A percentile compares a stretch with the other conserved stretches of the same genome.
Conservation (phyloP, 2,888 invertebrate genomes). For the Eristalinus aeneus region DNA sequence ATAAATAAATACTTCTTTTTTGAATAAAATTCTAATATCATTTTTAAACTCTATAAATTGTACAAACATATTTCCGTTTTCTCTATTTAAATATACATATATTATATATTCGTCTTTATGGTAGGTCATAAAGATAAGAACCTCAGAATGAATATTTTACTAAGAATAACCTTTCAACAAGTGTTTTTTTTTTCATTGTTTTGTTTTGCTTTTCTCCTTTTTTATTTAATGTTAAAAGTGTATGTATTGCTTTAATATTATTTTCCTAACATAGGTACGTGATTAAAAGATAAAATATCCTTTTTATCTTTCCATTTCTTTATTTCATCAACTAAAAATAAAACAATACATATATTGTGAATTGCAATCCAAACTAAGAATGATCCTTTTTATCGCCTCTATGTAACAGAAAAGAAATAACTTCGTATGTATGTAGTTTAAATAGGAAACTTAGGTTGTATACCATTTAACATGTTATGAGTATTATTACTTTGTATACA, state of each 20-base stretch:
- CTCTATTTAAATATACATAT: slow-evolving; percentile 29
- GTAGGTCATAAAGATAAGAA: slow-evolving; percentile 55
- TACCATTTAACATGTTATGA: slow-evolving; percentile 68
- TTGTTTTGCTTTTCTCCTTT: slow-evolving; percentile 9
- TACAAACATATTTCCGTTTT: slow-evolving; percentile 47
- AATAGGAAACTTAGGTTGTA: slow-evolving; percentile 70
- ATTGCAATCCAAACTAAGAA: slow-evolving; percentile 44
- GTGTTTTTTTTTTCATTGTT: slow-evolving; percentile 33
- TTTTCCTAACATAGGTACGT: slow-evolving; percentile 68
- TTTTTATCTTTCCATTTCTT: slow-evolving; percentile 24
- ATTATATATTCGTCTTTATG: slow-evolving; percentile 18
- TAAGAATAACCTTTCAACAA: slow-evolving; percentile 57
- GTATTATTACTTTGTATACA: slow-evolving; percentile 66
- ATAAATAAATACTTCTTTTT: background rate
- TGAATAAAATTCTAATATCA: slow-evolving; percentile 3
- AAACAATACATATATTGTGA: slow-evolving; percentile 36
- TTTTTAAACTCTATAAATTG: slow-evolving; percentile 58
- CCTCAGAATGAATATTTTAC: slow-evolving; percentile 58
- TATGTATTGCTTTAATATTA: slow-evolving; percentile 72
- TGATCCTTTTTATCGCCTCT: slow-evolving; percentile 45
- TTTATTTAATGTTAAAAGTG: slow-evolving; percentile 53
- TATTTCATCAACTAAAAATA: slow-evolving; percentile 40
- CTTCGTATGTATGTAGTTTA: slow-evolving; percentile 60
- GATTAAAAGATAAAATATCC: slow-evolving; percentile 59
- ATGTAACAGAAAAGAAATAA: slow-evolving; percentile 55